Evolutionary conservation across 2,113 vertebrate genomes (phyloP), one percentile per base, ranked within the genome.

Genomic region (Pandion haliaetus): DNA sequence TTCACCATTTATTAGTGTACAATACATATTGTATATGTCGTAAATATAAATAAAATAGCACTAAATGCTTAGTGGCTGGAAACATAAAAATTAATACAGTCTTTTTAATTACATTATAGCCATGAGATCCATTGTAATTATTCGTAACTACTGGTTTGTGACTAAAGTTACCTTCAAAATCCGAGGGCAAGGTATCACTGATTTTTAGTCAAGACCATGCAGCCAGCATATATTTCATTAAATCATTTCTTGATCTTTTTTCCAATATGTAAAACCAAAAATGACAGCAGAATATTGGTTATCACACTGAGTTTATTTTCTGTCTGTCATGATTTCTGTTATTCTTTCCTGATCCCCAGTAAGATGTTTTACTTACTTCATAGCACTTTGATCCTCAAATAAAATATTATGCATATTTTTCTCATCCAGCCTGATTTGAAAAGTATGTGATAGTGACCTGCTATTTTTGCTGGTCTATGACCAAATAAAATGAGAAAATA

Each of bases 21-120:
- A 44, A 59, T 61, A 11, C 2, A 24, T 55, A 49, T n/a, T 49
- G 4, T 38, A 12, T 42, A 55, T 12, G 15, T 44, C 1, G 0
- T 44, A 49, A 66, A 72, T 72, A 61, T 71, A 59, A 83, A 59
- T 63, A 69, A 84, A 67, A 31, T 32, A 71, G 1, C 8, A 55
- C 21, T 49, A 47, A 78, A 44, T 2, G 2, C 10, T 47, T 59
- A 50, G 11, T 44, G 40, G 8, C 10, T 67, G n/a, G 26, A 87
- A 61, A 36, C 12, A 24, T 34, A 50, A 62, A 70, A 59, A 57
- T 18, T 7, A 17, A 42, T 63, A 49, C 19, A 66, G 11, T 34
- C 9, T 38, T 65, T 50, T 58, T 7, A 57, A 55, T 72, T 71
- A 54, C n/a, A 65, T 40, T 65, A 24, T 47, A 77, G 58, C 12